Evolutionary conservation across 2,113 vertebrate genomes (phyloP).

Genomic region (Sterrhoptilus dennistouni): DNA sequence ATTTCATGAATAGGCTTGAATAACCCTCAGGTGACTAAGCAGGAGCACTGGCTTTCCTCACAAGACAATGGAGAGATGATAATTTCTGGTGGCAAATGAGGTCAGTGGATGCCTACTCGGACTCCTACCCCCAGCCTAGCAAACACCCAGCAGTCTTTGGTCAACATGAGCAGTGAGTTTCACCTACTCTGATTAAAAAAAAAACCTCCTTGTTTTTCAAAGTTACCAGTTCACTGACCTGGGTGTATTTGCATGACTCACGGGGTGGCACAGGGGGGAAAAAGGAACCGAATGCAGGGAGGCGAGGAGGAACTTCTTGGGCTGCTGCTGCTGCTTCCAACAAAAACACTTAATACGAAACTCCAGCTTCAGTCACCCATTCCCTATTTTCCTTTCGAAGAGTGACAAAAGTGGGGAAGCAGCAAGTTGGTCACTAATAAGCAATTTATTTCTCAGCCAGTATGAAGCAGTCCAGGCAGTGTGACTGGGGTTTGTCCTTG

Average conservation of each 20-base stretch:
- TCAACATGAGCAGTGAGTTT: neutral
- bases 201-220: neutral
- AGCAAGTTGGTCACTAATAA: neutral
- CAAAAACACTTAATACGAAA: neutral
- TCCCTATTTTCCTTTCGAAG: neutral
- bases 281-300: neutral
- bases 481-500: neutral
- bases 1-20: neutral
- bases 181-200: neutral
- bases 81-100: neutral
- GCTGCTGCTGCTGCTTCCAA: neutral
- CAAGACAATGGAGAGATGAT: neutral
- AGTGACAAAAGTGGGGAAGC: neutral
- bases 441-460: neutral
- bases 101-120: rapidly evolving
- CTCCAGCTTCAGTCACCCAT: neutral
- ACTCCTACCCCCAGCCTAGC: neutral
- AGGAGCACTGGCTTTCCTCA: neutral
- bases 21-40: neutral
- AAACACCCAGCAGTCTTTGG: neutral
- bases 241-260: neutral
- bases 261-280: neutral
- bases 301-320: neutral
- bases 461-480: neutral
- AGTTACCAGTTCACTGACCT: neutral